Conservation (phyloP, 1,140 invertebrate species). For the Acyrthosiphon pisum region DNA sequence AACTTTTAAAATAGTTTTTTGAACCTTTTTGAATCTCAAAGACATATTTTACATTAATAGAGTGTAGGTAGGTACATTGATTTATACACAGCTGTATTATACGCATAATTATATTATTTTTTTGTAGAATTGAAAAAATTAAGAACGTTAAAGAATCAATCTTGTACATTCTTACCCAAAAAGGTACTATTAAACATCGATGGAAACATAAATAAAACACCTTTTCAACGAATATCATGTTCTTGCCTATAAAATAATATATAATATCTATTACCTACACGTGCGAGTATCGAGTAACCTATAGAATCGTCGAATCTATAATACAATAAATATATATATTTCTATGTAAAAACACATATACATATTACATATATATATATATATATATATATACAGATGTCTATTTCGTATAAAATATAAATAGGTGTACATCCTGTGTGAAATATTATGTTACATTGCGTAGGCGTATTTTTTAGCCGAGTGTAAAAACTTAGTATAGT, state of each 20-base stretch:
- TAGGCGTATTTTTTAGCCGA: slow-evolving; percentile 31
- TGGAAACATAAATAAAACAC: background rate
- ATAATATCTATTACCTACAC: background rate
- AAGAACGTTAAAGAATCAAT: background rate
- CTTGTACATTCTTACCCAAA: background rate
- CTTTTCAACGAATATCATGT: background rate
- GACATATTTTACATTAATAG: background rate
- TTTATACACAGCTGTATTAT: background rate
- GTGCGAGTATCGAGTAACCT: background rate
- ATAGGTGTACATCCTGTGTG: slow-evolving; percentile 45
- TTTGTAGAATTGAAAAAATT: background rate
- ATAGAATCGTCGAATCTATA: background rate
- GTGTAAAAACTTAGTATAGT: slow-evolving; percentile 11
- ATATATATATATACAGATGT: background rate
- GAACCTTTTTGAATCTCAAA: background rate
- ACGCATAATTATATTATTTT: background rate
- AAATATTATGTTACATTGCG: slow-evolving; percentile 16
- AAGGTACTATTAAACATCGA: background rate
- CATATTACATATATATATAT: too few species aligned
- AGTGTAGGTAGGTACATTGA: background rate
- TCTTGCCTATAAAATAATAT: background rate
- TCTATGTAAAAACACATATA: too few species aligned
- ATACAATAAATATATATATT: background rate
- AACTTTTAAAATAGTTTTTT: background rate
- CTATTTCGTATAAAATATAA: slow-evolving; percentile 17